phyloP scores from a whole-genome alignment of 2,113 vertebrate genomes.

The Xiphophorus hellerii region DNA sequence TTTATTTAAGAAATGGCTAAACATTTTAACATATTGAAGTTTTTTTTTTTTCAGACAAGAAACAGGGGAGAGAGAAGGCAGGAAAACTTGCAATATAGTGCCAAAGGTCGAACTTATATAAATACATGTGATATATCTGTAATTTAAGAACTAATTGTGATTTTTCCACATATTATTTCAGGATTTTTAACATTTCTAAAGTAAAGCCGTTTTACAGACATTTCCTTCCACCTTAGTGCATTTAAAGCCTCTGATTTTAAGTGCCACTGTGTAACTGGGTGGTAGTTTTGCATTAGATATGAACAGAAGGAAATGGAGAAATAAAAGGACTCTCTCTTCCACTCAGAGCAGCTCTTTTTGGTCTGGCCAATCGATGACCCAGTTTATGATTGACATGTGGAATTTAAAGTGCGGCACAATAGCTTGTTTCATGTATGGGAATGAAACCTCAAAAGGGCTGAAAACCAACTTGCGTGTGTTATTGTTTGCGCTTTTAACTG shows the following conservation, averaged over 20 bases:
- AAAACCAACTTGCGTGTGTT: slow-evolving; percentile 19
- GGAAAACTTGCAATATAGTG: no score
- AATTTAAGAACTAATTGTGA: no score
- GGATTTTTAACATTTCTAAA: no score
- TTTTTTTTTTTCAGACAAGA: no score
- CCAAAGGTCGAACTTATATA: not conserved
- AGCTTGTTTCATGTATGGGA: slow-evolving; percentile 35
- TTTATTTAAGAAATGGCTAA: no score
- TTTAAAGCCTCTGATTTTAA: slow-evolving; percentile 9
- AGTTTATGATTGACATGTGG: slow-evolving; percentile 40
- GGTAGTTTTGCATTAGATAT: slow-evolving; percentile 14
- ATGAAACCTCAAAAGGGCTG: slow-evolving; percentile 25
- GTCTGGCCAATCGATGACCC: slow-evolving; percentile 44
- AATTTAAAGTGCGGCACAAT: slow-evolving; percentile 37
- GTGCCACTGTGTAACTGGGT: slow-evolving; percentile 11
- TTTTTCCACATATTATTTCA: no score
- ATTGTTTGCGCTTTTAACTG: slow-evolving; percentile 23
- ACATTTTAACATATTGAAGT: no score
- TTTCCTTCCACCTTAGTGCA: not conserved
- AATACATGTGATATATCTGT: not conserved
- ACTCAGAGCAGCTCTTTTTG: slow-evolving; percentile 17
- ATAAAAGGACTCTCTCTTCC: slow-evolving; percentile 48
- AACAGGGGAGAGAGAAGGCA: no score
- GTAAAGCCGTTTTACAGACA: not conserved
- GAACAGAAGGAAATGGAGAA: slow-evolving; percentile 37